phyloP scores from a whole-genome alignment of 1,140 invertebrate genomes.

The Listronotus oregonensis region DNA sequence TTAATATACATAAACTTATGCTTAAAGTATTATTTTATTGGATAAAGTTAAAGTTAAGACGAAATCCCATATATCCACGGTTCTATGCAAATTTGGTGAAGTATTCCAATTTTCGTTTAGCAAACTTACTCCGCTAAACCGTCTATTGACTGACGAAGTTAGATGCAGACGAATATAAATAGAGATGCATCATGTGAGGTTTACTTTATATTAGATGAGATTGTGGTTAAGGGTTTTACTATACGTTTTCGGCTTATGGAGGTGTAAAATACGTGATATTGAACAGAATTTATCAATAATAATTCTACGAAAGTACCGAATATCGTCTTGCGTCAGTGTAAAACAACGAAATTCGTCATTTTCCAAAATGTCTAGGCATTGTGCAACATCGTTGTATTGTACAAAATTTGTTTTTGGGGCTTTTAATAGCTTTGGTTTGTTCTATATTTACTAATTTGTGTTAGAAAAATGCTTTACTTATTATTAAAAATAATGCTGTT shows the following conservation, averaged over 20 bases:
- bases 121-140: slow-evolving; percentile 31
- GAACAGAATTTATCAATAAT: too few relatives aligned
- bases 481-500: too few relatives aligned
- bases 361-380: too few relatives aligned
- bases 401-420: too few relatives aligned
- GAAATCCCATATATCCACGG: slow-evolving; percentile 11
- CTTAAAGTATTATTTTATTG: background rate
- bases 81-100: slow-evolving; percentile 34
- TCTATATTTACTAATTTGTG: too few relatives aligned
- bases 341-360: too few relatives aligned
- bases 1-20: too few relatives aligned
- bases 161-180: slow-evolving; percentile 13
- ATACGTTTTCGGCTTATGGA: slow-evolving; percentile 4
- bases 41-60: background rate
- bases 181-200: slow-evolving; percentile 16
- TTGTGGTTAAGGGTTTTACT: slow-evolving; percentile 10
- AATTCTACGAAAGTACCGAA: too few relatives aligned
- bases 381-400: too few relatives aligned
- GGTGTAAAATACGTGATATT: slow-evolving; percentile 7
- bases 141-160: slow-evolving; percentile 34
- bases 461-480: too few relatives aligned
- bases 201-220: slow-evolving; percentile 25
- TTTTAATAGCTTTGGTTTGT: too few relatives aligned
- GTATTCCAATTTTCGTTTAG: slow-evolving; percentile 33
- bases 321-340: too few relatives aligned